A percentile compares a stretch with the other conserved stretches of the same genome.
phyloP scores from a whole-genome alignment of 2,888 invertebrate species.

The Galeopsomyia nigrocyanea region DNA sequence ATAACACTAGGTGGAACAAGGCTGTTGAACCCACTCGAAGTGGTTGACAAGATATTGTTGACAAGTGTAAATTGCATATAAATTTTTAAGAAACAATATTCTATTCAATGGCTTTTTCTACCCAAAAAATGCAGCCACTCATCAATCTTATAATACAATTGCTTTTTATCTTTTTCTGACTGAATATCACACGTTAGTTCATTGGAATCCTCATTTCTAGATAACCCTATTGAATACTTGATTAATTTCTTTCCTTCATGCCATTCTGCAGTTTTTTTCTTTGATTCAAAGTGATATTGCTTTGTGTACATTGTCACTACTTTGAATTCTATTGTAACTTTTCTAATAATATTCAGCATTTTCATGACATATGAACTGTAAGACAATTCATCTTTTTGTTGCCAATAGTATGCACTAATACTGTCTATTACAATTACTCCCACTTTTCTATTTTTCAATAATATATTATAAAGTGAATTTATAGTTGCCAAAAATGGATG shows the following conservation, averaged over 20 bases:
- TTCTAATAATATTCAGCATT: conserved; percentile 67
- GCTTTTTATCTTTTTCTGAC: conserved; percentile 31
- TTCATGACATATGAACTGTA: conserved; percentile 72
- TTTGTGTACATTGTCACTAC: conserved; percentile 71
- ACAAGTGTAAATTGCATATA: conserved; percentile 54
- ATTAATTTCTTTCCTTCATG: conserved; percentile 50
- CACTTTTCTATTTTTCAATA: conserved; percentile 66
- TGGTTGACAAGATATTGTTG: conserved; percentile 60
- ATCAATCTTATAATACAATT: conserved; percentile 44
- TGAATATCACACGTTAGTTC: conserved; percentile 47
- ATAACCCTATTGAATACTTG: conserved; percentile 67
- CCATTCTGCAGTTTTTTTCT: conserved; percentile 40
- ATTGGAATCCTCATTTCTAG: conserved; percentile 38
- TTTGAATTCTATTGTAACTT: conserved; percentile 70
- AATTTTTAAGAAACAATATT: conserved; percentile 17
- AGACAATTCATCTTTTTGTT: conserved; percentile 57
- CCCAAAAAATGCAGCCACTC: conserved; percentile 46
- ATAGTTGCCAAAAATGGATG: conserved; percentile 64
- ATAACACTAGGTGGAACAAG: conserved; percentile 63
- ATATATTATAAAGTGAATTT: conserved; percentile 64
- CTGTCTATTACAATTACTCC: conserved; percentile 70
- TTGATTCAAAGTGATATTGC: conserved; percentile 71
- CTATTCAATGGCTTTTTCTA: conserved; percentile 20
- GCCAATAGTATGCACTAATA: conserved; percentile 72
- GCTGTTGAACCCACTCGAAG: conserved; percentile 61